Evolutionary conservation across 1,140 invertebrate genomes (phyloP), one percentile per base, ranked within the genome.

Genomic region (Diorhabda elongata): DNA sequence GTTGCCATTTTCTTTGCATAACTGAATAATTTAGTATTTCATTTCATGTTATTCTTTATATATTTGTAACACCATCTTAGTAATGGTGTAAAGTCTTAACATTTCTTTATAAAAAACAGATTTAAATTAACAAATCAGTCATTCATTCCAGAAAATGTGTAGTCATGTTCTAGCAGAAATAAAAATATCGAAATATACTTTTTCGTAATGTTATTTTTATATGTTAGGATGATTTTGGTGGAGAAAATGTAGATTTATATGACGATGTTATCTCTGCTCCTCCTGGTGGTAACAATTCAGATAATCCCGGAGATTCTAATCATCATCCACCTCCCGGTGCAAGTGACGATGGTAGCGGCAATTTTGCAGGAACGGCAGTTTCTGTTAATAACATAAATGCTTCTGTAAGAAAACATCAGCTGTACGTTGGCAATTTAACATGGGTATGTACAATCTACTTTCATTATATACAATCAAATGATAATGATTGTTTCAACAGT

Each of bases 391-490:
- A 89, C 79, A 87, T 89, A 57, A 89, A 87, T 78, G 87, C 81
- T 69, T 87, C 89, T 81, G 89, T 89, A 47, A 87, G 92, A 74
- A 87, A 93, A 77, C 92, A 93, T 80, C 94, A 97, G 82, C 84
- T 97, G 8, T 98, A 97, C 85, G 90, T 98, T 77, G 96, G 96
- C 76, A 98, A 98, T 84, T 86, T 99, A 61, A 97, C 91, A 76
- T 93, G 91, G 91, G 90, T 92, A 83, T 83, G 84, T 79, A 42
- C 45, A 52, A 52, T 52, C 6, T 52, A 52, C 2, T 52, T 52
- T 2, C 4, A 52, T 4, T 52, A 52, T 52, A 3, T 52, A 52
- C 47, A 52, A 4, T 52, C n/a, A 8, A 4, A 3, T 52, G n/a
- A 2, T 52, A 52, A 8, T n/a, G n/a, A 4, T 52, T 26, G 26